Evolutionary conservation across 2,797 vertebrate species (phyloP).

Genomic region (Ctenopoma kingsleyae): DNA sequence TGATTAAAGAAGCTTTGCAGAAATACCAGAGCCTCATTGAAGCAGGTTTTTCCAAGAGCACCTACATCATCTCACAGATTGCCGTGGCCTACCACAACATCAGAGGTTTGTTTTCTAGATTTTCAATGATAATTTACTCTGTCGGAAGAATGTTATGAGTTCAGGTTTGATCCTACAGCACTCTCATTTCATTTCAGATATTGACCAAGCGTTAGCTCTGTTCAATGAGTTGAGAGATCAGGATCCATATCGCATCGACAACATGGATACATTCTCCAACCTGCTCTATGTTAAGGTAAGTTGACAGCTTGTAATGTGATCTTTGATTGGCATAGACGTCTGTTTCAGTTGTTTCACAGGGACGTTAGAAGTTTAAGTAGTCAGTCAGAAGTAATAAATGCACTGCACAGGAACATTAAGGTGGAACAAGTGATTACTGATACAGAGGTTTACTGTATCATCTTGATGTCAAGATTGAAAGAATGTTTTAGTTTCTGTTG

Average conservation of each 20-base stretch:
- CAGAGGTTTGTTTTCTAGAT: conserved; percentile 84
- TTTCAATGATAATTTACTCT: not conserved
- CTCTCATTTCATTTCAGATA: conserved; percentile 85
- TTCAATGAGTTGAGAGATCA: conserved; percentile 96
- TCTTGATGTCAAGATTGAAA: not conserved
- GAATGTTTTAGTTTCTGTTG: not conserved
- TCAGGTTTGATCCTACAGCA: not conserved
- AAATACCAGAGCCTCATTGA: conserved; percentile 98
- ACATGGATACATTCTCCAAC: conserved; percentile 99
- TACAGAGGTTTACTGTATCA: not conserved
- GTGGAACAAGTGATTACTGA: not conserved
- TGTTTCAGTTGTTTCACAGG: not conserved
- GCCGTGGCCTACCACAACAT: conserved; percentile 99
- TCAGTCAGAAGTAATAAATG: not conserved
- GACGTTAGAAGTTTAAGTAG: not conserved
- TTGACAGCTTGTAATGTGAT: not conserved
- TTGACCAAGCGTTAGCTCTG: conserved; percentile 96
- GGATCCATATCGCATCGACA: conserved; percentile 98
- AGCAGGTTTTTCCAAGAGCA: conserved; percentile 97
- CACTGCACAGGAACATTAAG: not conserved
- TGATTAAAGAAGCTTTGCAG: conserved; percentile 97
- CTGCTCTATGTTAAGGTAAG: conserved; percentile 97
- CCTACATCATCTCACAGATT: conserved; percentile 98
- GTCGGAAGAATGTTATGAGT: not conserved
- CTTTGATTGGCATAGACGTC: not conserved